A percentile compares a stretch with the other conserved stretches of the same genome.
These are phyloP conservation scores for Teleiodes luculella DNA, from an alignment of 2,888 invertebrate species.

Conservation along the genomic window DNA sequence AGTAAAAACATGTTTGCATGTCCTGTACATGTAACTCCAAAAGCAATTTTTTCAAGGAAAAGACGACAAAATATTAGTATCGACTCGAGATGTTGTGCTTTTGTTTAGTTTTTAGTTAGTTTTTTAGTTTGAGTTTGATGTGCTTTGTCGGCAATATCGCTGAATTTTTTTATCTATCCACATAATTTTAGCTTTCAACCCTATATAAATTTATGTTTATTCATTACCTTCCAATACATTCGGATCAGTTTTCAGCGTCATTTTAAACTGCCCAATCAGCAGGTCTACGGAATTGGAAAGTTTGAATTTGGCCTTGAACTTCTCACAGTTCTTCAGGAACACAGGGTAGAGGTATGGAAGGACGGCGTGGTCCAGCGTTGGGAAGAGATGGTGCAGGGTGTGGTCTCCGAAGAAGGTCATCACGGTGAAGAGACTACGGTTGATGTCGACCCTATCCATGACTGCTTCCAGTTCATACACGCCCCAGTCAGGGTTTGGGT, in stretches of 20 bases:
- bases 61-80: too few relatives aligned
- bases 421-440: constrained; percentile 80
- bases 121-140: too few relatives aligned
- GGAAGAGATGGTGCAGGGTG: constrained; percentile 87
- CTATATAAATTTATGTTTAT: neutral
- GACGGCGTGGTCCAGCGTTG: constrained; percentile 86
- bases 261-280: constrained; percentile 55
- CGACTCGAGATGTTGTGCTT: too few relatives aligned
- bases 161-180: too few relatives aligned
- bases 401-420: constrained; percentile 88
- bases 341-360: constrained; percentile 81
- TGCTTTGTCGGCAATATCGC: too few relatives aligned
- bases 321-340: constrained; percentile 78
- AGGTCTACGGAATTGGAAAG: constrained; percentile 52
- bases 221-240: constrained; percentile 31
- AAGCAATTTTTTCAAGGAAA: too few relatives aligned
- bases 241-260: constrained; percentile 48
- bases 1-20: too few relatives aligned
- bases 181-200: too few relatives aligned
- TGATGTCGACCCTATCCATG: constrained; percentile 84
- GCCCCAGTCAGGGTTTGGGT: constrained; percentile 83
- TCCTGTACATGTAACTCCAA: too few relatives aligned
- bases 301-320: constrained; percentile 76
- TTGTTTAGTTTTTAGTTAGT: too few relatives aligned
- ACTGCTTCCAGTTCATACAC: constrained; percentile 86